Conservation (phyloP, 2,113 vertebrate species). For the Cochlearius cochlearius region DNA sequence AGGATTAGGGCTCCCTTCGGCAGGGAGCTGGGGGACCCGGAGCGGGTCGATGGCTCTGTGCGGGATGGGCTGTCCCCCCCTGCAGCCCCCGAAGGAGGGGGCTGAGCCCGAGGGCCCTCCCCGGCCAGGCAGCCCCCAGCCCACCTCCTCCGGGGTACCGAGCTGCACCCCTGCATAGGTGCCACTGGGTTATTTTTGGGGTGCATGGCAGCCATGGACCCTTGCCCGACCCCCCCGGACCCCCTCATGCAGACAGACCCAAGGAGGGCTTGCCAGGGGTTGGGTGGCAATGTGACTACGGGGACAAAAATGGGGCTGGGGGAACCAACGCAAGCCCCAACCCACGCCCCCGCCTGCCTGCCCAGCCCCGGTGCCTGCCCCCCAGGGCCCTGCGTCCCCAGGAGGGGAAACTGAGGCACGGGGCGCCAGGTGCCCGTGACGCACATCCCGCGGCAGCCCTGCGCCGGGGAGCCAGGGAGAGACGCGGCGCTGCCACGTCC, state of each 20-base stretch:
- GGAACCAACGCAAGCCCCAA: background rate
- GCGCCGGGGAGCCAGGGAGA: background rate
- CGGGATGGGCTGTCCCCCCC: background rate
- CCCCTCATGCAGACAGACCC: fast-evolving
- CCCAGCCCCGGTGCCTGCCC: fast-evolving
- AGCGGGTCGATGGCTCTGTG: background rate
- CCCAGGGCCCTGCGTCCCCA: background rate
- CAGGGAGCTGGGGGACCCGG: background rate
- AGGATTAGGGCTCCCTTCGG: slow-evolving; percentile 15
- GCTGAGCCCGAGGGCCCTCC: background rate
- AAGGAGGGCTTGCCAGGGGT: background rate
- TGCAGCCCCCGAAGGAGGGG: background rate
- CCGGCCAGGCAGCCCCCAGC: background rate
- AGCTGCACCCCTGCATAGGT: background rate
- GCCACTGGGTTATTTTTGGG: background rate
- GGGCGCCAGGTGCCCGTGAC: background rate
- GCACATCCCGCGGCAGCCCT: background rate
- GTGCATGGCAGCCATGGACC: fast-evolving
- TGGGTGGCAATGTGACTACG: fast-evolving
- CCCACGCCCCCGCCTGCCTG: fast-evolving
- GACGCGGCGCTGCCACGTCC: background rate
- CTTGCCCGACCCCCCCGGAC: fast-evolving
- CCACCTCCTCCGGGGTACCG: background rate
- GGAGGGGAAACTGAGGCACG: background rate
- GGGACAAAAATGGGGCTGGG: background rate